A percentile compares a stretch with the other conserved stretches of the same genome.
Conservation (phyloP, 2,888 invertebrate species). For the Drosophila atripex region DNA sequence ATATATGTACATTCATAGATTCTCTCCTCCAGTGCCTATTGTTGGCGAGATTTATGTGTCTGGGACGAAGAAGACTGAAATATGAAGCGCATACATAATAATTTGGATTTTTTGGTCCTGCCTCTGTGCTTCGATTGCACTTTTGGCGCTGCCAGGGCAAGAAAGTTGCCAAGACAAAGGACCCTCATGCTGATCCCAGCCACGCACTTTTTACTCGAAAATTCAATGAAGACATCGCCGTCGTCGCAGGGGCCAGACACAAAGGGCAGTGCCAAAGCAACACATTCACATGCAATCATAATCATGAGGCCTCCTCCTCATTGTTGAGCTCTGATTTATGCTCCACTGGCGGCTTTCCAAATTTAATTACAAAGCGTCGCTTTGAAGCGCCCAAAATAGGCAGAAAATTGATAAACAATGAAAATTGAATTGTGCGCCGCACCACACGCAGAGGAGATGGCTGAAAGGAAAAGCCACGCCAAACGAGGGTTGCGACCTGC, state of each 20-base stretch:
- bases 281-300: constrained; percentile 53
- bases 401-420: constrained; percentile 83
- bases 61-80: constrained; percentile 62
- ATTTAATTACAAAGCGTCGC: constrained; percentile 80
- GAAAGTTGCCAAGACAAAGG: constrained; percentile 51
- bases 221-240: constrained; percentile 34
- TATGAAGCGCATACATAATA: constrained; percentile 63
- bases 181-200: background rate
- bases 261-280: constrained; percentile 20
- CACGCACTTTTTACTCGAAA: constrained; percentile 41
- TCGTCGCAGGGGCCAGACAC: constrained; percentile 25
- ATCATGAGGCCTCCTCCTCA: constrained; percentile 39
- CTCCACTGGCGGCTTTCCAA: constrained; percentile 79
- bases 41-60: constrained; percentile 81
- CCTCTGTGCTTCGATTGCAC: constrained; percentile 54
- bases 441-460: constrained; percentile 44
- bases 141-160: constrained; percentile 29
- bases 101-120: constrained; percentile 42
- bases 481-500: constrained; percentile 44
- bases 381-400: constrained; percentile 77
- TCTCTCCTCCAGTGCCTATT: constrained; percentile 34
- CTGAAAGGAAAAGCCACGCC: constrained; percentile 38
- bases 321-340: constrained; percentile 72
- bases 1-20: constrained; percentile 12
- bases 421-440: constrained; percentile 75